These are phyloP conservation scores for Apogon hyalosoma DNA, from an alignment of 2,797 vertebrate genomes.

Conservation along the genomic window DNA sequence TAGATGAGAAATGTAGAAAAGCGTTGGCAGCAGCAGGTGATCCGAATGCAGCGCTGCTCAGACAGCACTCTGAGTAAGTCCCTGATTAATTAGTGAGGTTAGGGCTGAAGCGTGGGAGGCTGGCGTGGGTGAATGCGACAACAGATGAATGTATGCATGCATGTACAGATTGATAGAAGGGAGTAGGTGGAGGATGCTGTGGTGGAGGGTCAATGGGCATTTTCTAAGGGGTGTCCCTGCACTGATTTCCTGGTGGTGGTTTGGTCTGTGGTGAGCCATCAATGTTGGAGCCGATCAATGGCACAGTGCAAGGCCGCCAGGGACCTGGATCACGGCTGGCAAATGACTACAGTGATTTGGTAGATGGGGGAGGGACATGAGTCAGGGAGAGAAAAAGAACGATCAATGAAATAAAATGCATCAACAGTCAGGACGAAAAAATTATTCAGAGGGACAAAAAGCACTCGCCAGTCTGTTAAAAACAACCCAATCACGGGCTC, in stretches of 20 bases:
- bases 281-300: slow-evolving; percentile 63
- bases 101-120: slow-evolving; percentile 56
- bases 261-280: slow-evolving; percentile 22
- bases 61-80: slow-evolving; percentile 51
- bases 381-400: slow-evolving; percentile 11
- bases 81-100: slow-evolving; percentile 68
- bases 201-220: slow-evolving; percentile 3
- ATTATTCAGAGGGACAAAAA: not conserved
- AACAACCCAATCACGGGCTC: slow-evolving; percentile 15
- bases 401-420: slow-evolving; percentile 51
- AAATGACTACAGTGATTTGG: slow-evolving; percentile 62
- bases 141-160: slow-evolving; percentile 43
- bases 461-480: slow-evolving; percentile 32
- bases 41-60: slow-evolving; percentile 55
- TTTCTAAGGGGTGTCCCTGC: slow-evolving; percentile 46
- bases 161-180: slow-evolving; percentile 34
- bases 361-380: slow-evolving; percentile 30
- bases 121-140: slow-evolving; percentile 43
- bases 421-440: not conserved
- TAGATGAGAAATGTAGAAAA: slow-evolving; percentile 44
- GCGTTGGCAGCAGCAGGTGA: slow-evolving; percentile 59
- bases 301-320: slow-evolving; percentile 54
- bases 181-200: slow-evolving; percentile 27
- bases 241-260: slow-evolving; percentile 20
- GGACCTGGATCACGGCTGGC: slow-evolving; percentile 54